Conservation (phyloP, 2,797 vertebrate genomes). For the Discoglossus pictus region DNA sequence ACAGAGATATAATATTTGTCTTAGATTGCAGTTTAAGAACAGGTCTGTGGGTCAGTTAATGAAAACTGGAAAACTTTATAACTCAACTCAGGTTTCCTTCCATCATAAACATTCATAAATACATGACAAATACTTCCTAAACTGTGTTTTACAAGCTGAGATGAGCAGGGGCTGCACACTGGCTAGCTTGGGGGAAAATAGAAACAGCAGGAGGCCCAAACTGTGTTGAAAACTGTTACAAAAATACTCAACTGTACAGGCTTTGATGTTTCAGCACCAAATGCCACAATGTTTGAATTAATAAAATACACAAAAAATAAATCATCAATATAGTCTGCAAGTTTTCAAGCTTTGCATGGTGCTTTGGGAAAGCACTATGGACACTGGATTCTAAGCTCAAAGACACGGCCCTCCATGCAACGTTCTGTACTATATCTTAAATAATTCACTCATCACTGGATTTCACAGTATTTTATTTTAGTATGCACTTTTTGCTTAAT, state of each 20-base stretch:
- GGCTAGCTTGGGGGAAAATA: conserved; percentile 91
- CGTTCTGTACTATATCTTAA: too few species aligned
- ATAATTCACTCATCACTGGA: too few species aligned
- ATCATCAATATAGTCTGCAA: too few species aligned
- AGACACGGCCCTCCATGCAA: too few species aligned
- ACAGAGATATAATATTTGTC: too few species aligned
- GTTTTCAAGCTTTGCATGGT: too few species aligned
- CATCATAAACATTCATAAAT: conserved; percentile 96
- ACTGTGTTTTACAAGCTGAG: conserved; percentile 98
- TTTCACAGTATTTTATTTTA: too few species aligned
- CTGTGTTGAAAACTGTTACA: conserved; percentile 90
- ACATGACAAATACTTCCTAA: conserved; percentile 99
- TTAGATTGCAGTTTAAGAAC: conserved; percentile 71
- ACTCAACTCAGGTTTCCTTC: conserved; percentile 89
- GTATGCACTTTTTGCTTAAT: too few species aligned
- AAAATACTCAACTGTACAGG: conserved; percentile 90
- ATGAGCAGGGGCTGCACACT: conserved; percentile 94
- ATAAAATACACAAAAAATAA: too few species aligned
- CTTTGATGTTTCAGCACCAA: conserved; percentile 96
- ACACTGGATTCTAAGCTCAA: too few species aligned
- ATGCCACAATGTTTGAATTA: conserved; percentile 77
- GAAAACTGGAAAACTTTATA: conserved; percentile 81
- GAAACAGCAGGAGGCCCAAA: conserved; percentile 87
- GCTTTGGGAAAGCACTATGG: too few species aligned
- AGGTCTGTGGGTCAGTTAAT: conserved; percentile 63